Conservation (phyloP, 2,888 invertebrate species). For the Apotomis capreana region DNA sequence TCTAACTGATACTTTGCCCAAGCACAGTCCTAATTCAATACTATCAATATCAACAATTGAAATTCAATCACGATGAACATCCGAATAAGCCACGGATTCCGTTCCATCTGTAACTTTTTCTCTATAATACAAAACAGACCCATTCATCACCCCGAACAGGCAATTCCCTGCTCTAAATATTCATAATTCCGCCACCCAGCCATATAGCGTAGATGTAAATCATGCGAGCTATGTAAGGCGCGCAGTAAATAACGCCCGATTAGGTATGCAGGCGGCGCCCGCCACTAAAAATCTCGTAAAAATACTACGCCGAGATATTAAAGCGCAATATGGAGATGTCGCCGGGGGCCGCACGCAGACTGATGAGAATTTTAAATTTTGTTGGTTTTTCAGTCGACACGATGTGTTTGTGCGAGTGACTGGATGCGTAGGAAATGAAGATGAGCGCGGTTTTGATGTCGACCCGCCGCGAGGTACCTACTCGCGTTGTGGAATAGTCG, state of each 20-base stretch:
- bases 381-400: slow-evolving; percentile 31
- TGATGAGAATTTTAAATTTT: slow-evolving; percentile 42
- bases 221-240: slow-evolving; percentile 12
- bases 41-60: no score
- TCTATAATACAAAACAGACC: slow-evolving; percentile 1
- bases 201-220: slow-evolving; percentile 11
- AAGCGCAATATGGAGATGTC: slow-evolving; percentile 44
- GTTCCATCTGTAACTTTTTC: neutral
- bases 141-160: slow-evolving; percentile 17
- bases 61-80: no score
- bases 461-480: no score
- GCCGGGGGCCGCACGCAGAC: slow-evolving; percentile 10
- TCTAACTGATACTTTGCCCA: no score
- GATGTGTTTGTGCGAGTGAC: slow-evolving; percentile 17
- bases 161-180: slow-evolving; percentile 35
- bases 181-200: slow-evolving; percentile 10
- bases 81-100: no score
- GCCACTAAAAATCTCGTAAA: slow-evolving; percentile 66
- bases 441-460: neutral
- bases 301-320: slow-evolving; percentile 62
- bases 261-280: slow-evolving; percentile 56
- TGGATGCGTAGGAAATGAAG: slow-evolving; percentile 5
- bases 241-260: slow-evolving; percentile 55
- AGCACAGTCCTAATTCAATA: no score
- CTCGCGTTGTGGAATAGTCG: no score